Base-by-base conservation (phyloP, 2,888 invertebrate genomes). In the Monochamus alternatus region DNA sequence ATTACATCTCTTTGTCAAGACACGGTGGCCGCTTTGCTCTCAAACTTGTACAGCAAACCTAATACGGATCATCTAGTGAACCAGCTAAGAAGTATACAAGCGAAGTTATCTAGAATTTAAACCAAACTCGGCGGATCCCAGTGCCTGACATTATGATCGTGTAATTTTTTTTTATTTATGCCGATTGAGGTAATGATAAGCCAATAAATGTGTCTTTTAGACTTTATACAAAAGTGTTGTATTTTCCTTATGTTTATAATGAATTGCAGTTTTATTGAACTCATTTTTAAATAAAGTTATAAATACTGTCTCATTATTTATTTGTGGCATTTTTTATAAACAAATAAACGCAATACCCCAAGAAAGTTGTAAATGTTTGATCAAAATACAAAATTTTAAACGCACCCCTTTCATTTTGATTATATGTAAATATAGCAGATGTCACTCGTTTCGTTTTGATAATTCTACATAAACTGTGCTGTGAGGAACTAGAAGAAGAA, bases 31-130 rank as follows among this genome's bases (percentile, higher is more conserved):
- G 92, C 92, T 75, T 94, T 95, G 84, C 90, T 96, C 77, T 94
- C 94, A 73, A 93, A 93, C 82, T 90, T 96, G 59, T 95, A 95
- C 87, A 93, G 93, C 82, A 94, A 94, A 87, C 91, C 93, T n/a
- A 92, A 92, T 80, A 93, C 94, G 3, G 91, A 91, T 64, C 89
- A 90, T 32, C 89, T 95, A 71, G 92, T 93, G 74, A 89, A 90
- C 76, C 88, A 90, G 72, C 90, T 93, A 79, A 89, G 91, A 81
- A 90, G 89, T 68, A 90, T 93, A 76, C 93, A 93, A 86, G 90
- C 91, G 44, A 89, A 89, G 82, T 86, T 93, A 65, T 90, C 90
- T 75, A 94, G 95, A 94, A 87, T 95, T 94, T 66, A 95, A 94
- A 32, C 62, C 63, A 51, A 71, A 55, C 5, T 52, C 47, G 22